Base-by-base conservation (phyloP, 2,113 vertebrate genomes). In the Mesoclemmys tuberculata region DNA sequence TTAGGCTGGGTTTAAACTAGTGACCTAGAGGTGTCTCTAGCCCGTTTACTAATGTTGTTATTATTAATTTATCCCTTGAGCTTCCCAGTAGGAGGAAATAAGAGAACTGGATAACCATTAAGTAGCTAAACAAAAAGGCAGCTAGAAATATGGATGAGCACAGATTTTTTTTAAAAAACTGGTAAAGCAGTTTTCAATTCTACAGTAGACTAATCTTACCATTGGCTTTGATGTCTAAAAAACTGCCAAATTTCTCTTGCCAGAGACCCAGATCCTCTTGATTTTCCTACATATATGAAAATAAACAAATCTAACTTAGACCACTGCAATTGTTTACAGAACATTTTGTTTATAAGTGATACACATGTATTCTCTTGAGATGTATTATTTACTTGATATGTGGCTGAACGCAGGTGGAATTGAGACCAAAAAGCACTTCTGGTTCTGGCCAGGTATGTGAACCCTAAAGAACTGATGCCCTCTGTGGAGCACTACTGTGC, bases 141-240 rank as follows among this genome's bases (percentile, higher is more conserved):
- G 44, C 77, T 54, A 78, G 87, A 95, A 92, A 89, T 80, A 93
- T 19, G 49, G 91, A 91, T 29, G 29, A 85, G 89, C 31, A 86
- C 9, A 82, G 61, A 22, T 71, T 85, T 58, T 55, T 58, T 55
- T 31, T 84, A 29, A 94, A 29, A 94, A 97, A 95, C 77, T 74
- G 94, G 78, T 78, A 95, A 93, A 94, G 29, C 75, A 75, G 68
- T 48, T 90, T 94, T 92, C 93, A 96, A 85, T 87, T 89, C 26
- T 48, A 92, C 3, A 41, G 2, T 12, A 88, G 16, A 89, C 75
- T 49, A 93, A 82, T 58, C 98, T 97, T 97, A 99, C 99, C 99
- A 85, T 99, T 98, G 87, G 98, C 98, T 98, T 99, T 99, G 94
- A 99, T 79, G 95, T 99, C 99, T 94, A 98, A 95, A 98, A 99